These are phyloP conservation scores for Aythya fuligula DNA, from an alignment of 2,797 vertebrate species.

Conservation along the genomic window DNA sequence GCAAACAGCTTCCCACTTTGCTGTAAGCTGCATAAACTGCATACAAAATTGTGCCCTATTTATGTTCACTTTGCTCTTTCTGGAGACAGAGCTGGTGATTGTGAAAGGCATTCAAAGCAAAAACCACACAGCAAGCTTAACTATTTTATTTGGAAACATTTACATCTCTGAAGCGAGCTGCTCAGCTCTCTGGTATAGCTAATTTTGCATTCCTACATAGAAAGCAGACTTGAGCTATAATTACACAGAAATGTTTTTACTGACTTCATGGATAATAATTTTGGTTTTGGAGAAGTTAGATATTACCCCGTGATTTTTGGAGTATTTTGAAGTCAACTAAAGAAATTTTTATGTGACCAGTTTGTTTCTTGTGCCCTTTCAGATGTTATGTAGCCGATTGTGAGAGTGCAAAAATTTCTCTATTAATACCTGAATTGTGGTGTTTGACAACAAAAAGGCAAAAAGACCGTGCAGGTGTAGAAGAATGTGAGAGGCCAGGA, in stretches of 20 bases:
- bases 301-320: not conserved
- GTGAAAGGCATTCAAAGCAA: not conserved
- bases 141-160: not conserved
- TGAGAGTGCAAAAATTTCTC: not conserved
- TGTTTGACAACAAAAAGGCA: accelerated
- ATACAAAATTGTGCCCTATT: not conserved
- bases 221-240: not conserved
- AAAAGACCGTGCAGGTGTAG: accelerated
- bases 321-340: not conserved
- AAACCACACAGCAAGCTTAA: not conserved
- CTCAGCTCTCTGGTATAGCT: not conserved
- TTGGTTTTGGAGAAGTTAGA: not conserved
- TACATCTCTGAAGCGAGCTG: not conserved
- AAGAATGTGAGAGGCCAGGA: not conserved
- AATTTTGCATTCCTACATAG: not conserved
- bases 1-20: not conserved
- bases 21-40: not conserved
- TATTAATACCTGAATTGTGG: accelerated
- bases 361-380: not conserved
- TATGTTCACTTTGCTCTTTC: not conserved
- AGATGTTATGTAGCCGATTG: accelerated
- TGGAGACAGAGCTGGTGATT: not conserved
- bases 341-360: not conserved
- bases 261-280: not conserved
- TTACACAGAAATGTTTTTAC: not conserved